Evolutionary conservation across 2,888 invertebrate genomes (phyloP).

Genomic region (Cheilosia urbana): DNA sequence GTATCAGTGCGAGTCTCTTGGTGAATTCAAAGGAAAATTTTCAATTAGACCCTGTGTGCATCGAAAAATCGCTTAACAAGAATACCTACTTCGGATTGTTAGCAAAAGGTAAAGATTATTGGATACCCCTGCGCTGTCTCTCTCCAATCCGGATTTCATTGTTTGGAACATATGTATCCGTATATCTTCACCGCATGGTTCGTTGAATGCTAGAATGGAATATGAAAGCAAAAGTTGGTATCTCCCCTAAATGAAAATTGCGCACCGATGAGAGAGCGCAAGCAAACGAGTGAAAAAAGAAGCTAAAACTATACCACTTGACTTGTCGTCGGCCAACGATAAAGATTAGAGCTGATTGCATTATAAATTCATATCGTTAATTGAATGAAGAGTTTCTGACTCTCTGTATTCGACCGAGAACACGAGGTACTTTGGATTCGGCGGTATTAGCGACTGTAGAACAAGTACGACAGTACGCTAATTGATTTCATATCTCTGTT

Average conservation of each 20-base stretch:
- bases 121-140: background rate
- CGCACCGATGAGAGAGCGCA: constrained; percentile 28
- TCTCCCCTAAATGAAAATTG: constrained; percentile 24
- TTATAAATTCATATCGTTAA: constrained; percentile 58
- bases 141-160: background rate
- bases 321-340: constrained; percentile 47
- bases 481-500: background rate
- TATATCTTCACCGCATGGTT: background rate
- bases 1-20: constrained; percentile 6
- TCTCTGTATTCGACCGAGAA: background rate
- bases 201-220: constrained; percentile 13
- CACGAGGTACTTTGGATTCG: background rate
- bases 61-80: constrained; percentile 33
- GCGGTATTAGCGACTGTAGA: background rate
- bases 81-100: constrained; percentile 27
- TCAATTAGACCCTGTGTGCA: constrained; percentile 29
- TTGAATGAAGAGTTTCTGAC: constrained; percentile 39
- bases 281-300: constrained; percentile 17
- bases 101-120: constrained; percentile 28
- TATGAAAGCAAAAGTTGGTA: constrained; percentile 2
- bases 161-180: constrained; percentile 16
- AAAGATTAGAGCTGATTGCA: constrained; percentile 48
- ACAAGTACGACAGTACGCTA: background rate
- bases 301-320: constrained; percentile 27
- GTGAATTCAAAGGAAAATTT: constrained; percentile 22